Conservation (phyloP, 2,113 vertebrate species). For the Hemicordylus capensis region DNA sequence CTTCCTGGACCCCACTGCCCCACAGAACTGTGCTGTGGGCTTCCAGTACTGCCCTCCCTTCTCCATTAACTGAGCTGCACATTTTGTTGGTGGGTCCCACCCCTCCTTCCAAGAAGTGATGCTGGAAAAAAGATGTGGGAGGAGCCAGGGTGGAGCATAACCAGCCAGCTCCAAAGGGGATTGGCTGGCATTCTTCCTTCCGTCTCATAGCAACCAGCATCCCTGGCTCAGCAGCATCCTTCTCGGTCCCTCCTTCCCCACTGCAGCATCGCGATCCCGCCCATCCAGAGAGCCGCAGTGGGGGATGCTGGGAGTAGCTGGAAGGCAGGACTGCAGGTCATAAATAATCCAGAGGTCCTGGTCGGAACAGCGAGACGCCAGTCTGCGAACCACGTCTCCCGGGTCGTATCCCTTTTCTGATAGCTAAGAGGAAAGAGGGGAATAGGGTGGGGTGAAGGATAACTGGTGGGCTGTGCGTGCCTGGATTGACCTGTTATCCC, state of each 20-base stretch:
- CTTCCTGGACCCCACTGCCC: slow-evolving; percentile 42
- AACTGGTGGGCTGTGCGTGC: too few relatives aligned
- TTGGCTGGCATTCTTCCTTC: slow-evolving; percentile 52
- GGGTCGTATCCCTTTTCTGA: neutral
- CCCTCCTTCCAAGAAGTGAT: slow-evolving; percentile 41
- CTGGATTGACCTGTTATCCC: neutral
- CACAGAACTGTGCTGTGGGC: slow-evolving; percentile 2
- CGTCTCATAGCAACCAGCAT: slow-evolving; percentile 70
- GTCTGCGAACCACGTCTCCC: neutral
- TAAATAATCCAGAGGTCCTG: slow-evolving; percentile 20
- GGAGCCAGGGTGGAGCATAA: slow-evolving; percentile 19
- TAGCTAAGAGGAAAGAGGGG: neutral
- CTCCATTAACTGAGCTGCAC: neutral
- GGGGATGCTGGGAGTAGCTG: neutral
- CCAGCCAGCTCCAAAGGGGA: slow-evolving; percentile 35
- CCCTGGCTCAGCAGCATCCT: slow-evolving; percentile 52
- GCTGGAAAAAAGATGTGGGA: slow-evolving; percentile 16
- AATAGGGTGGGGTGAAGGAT: neutral
- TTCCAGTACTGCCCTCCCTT: slow-evolving; percentile 25
- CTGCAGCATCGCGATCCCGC: slow-evolving; percentile 42
- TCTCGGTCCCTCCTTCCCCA: slow-evolving; percentile 40
- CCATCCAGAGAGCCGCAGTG: slow-evolving; percentile 4
- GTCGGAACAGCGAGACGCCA: neutral
- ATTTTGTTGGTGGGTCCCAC: neutral
- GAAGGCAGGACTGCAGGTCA: slow-evolving; percentile 2